phyloP scores from a whole-genome alignment of 2,797 vertebrate species.

The Xerus rutilus region DNA sequence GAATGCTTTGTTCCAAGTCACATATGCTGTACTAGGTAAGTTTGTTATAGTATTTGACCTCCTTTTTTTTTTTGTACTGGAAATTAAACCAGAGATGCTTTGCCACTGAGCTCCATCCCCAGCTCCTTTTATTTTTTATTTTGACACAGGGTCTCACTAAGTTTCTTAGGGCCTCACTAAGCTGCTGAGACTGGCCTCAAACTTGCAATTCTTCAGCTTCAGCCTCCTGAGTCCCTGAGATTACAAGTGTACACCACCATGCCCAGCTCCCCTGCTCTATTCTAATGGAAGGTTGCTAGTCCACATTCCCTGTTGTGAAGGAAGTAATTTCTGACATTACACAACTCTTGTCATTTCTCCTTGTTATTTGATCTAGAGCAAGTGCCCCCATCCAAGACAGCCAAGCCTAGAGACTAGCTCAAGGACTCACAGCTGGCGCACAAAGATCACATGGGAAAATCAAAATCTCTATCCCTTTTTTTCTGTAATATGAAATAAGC shows the following conservation, averaged over 20 bases:
- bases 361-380: neutral
- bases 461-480: neutral
- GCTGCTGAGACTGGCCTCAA: too few relatives aligned
- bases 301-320: neutral
- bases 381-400: neutral
- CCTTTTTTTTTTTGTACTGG: too few relatives aligned
- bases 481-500: neutral
- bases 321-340: neutral
- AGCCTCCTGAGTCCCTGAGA: too few relatives aligned
- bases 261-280: neutral
- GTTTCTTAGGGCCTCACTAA: too few relatives aligned
- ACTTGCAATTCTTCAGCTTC: too few relatives aligned
- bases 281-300: constrained; percentile 19
- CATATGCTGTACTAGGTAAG: neutral
- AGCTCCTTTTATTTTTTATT: too few relatives aligned
- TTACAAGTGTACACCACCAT: too few relatives aligned
- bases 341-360: neutral
- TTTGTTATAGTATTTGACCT: neutral
- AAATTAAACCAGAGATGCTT: too few relatives aligned
- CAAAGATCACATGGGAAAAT: neutral
- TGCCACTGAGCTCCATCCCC: too few relatives aligned
- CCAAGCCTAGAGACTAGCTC: neutral
- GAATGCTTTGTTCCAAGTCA: neutral
- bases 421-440: neutral
- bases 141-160: too few relatives aligned